Base-by-base conservation (phyloP, 2,797 vertebrate species). In the Neosalanx taihuensis region DNA sequence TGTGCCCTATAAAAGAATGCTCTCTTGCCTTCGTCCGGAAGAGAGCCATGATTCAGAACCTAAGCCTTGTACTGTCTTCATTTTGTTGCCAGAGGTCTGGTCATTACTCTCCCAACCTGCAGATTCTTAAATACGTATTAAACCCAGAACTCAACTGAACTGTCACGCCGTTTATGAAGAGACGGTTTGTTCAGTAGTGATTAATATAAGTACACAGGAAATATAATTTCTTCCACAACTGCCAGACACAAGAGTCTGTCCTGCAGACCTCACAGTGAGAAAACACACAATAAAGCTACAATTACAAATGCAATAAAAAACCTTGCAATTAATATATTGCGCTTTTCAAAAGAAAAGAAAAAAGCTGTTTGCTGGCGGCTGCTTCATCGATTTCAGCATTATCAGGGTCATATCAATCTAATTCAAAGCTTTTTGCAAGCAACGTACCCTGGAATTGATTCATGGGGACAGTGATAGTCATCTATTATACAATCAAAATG, bases 311-410 rank as follows among this genome's bases (percentile, higher is more conserved):
- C 80, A 83, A 79, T 79, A 81, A 84, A 78, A 81, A 46, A 79
- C 79, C 89, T 88, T 79, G 89, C 91, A 90, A 93, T 91, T 79
- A 89, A 92, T 91, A 88, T 81, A 76, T 82, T 89, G 90, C 81
- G 87, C 82, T 80, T 79, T 65, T 85, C 67, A 75, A 86, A 26
- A 26, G 23, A 26, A 26, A 26, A 26, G 23, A 26, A 26, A 26
- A 89, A 91, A 91, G 90, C 91, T 89, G 88, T 91, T 91, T 91
- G 89, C 82, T 86, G 90, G 90, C 84, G 86, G 87, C 90, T 89
- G 76, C 75, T 83, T 81, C 89, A 92, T 92, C 85, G 90, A 93
- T 92, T 92, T 90, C 87, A 81, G 84, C 88, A 91, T 91, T 89
- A 91, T 90, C 89, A 89, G 88, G 89, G 88, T 84, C 82, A 75